A percentile compares a stretch with the other conserved stretches of the same genome.
Conservation (phyloP, 1,140 invertebrate genomes). For the Hylaeus volcanicus region DNA sequence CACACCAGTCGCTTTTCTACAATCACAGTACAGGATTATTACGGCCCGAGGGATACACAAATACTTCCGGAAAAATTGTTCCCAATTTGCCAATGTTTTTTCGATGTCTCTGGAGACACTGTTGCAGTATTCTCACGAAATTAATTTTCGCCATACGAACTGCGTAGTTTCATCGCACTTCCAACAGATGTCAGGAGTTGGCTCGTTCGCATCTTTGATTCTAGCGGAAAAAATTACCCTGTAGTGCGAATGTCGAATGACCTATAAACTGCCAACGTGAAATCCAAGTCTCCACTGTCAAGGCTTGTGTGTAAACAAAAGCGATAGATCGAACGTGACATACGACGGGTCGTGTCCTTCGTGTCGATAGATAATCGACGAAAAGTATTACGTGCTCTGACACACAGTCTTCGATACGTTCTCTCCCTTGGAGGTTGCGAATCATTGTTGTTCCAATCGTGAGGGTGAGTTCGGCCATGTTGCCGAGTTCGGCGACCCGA, state of each 20-base stretch:
- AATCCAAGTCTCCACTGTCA: conserved; percentile 33
- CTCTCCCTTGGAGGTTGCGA: conserved; percentile 31
- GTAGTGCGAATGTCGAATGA: conserved; percentile 1
- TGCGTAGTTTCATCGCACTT: neutral
- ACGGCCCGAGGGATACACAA: no score
- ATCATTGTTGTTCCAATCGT: conserved; percentile 8
- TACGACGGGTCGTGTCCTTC: conserved; percentile 6
- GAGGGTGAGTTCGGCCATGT: conserved; percentile 61
- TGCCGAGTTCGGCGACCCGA: conserved; percentile 44
- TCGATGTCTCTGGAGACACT: no score
- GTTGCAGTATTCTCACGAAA: conserved; percentile 6
- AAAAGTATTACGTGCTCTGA: conserved; percentile 12
- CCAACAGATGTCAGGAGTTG: neutral
- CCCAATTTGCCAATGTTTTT: neutral
- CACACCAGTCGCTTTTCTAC: no score
- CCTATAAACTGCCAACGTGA: conserved; percentile 1
- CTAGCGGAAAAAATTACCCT: conserved; percentile 29
- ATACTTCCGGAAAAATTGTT: no score
- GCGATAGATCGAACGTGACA: neutral
- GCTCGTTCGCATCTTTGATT: neutral
- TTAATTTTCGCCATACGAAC: neutral
- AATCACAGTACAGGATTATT: no score
- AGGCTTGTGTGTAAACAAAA: conserved; percentile 44
- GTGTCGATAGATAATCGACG: neutral
- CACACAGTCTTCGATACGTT: conserved; percentile 21